Evolutionary conservation across 2,797 vertebrate genomes (phyloP), one percentile per base, ranked within the genome.

Genomic region (Sardinella longiceps): DNA sequence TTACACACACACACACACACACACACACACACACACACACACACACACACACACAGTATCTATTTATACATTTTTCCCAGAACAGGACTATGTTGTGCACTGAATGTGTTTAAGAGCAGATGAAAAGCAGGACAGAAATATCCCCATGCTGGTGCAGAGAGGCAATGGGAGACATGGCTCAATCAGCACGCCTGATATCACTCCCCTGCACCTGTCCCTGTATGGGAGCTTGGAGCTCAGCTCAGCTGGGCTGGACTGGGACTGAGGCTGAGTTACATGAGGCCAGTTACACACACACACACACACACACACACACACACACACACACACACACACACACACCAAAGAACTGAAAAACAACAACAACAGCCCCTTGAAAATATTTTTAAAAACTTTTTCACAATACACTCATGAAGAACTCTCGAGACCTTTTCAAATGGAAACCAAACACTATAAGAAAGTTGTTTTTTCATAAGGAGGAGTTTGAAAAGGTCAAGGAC

Each of bases 171-270:
- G 70, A 83, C 89, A 88, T 84, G 53, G 82, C 84, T 85, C 87
- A 83, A 84, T 86, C 85, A 82, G 53, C 87, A 51, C 84, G 87
- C 58, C 74, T 39, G 82, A 70, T 84, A 81, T 86, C 58, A 88
- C 82, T 88, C 60, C 74, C 82, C 82, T 83, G 85, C 88, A 90
- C 88, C 90, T 88, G 87, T 87, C 86, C 82, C 86, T 48, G 66
- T 82, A 48, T 48, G 46, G 43, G 56, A 81, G 66, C 87, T 83
- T 33, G 45, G 53, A 77, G 81, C 86, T 82, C 51, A 56, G 50
- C n/a, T n/a, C n/a, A n/a, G n/a, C n/a, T n/a, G n/a, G n/a, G n/a
- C n/a, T n/a, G n/a, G n/a, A n/a, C n/a, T n/a, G n/a, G n/a, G n/a
- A n/a, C 74, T 85, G 81, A 87, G 82, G 80, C 77, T 82, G 50